Evolutionary conservation across 2,113 vertebrate species (phyloP).

Genomic region (Passer montanus): DNA sequence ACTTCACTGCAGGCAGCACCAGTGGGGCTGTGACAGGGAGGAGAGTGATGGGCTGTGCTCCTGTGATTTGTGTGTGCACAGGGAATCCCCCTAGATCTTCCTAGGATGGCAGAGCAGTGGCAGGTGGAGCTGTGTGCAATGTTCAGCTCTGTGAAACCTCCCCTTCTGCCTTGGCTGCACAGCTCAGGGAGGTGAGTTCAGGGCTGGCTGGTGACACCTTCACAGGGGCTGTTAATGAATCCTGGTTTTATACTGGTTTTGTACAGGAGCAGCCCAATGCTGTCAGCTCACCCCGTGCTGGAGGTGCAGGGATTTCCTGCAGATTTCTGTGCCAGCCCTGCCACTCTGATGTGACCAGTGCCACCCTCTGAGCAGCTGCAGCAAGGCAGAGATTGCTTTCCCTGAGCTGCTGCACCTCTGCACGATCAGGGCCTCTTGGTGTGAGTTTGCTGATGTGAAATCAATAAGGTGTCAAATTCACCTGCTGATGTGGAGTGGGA

Average conservation of each 20-base stretch:
- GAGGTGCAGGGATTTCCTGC: not conserved
- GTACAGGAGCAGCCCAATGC: not conserved
- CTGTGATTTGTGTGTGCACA: not conserved
- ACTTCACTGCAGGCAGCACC: not conserved
- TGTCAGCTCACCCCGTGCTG: fast-evolving
- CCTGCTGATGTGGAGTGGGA: not conserved
- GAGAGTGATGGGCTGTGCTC: not conserved
- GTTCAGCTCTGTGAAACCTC: not conserved
- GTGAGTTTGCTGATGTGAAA: not conserved
- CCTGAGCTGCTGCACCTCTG: not conserved
- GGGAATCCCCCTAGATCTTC: not conserved
- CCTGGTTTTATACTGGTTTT: not conserved
- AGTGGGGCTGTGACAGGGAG: not conserved
- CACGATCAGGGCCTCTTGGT: not conserved
- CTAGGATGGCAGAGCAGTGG: not conserved
- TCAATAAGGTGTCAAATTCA: not conserved
- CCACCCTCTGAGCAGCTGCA: not conserved
- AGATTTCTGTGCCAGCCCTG: not conserved
- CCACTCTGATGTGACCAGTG: not conserved
- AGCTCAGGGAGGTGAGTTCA: not conserved
- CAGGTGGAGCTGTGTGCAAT: not conserved
- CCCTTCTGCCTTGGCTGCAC: not conserved
- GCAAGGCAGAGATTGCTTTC: not conserved
- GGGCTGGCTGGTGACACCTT: not conserved
- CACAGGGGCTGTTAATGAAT: not conserved